Evolutionary conservation across 1,140 invertebrate species (phyloP).

Genomic region (Ceratoteleas bidentatus): DNA sequence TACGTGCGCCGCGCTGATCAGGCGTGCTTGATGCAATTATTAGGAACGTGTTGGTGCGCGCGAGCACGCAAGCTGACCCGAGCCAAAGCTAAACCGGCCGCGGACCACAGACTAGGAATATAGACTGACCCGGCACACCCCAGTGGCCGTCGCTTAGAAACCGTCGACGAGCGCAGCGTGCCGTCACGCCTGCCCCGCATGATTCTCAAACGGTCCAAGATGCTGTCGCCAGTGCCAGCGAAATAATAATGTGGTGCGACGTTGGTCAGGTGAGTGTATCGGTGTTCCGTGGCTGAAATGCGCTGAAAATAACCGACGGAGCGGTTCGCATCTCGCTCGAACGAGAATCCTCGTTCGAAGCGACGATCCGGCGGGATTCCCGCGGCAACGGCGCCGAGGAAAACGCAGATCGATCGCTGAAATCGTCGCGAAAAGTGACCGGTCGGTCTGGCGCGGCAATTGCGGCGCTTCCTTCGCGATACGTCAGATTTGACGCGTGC

Average conservation of each 20-base stretch:
- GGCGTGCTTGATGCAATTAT: no score
- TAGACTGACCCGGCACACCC: slow-evolving; percentile 68
- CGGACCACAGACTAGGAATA: slow-evolving; percentile 53
- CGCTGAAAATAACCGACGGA: background rate
- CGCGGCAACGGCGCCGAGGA: background rate
- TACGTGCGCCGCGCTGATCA: slow-evolving; percentile 35
- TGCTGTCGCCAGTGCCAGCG: slow-evolving; percentile 80
- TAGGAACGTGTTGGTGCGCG: slow-evolving; percentile 32
- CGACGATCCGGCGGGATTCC: no score
- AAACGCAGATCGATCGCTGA: no score
- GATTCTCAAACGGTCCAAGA: slow-evolving; percentile 77
- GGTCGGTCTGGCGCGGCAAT: background rate
- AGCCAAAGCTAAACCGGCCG: slow-evolving; percentile 18
- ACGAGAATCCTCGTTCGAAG: no score
- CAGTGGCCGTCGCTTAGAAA: slow-evolving; percentile 53
- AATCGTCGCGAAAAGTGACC: no score
- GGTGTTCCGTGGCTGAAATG: background rate
- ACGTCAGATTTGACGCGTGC: slow-evolving; percentile 82
- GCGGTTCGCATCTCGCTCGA: no score
- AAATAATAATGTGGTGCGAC: slow-evolving; percentile 82
- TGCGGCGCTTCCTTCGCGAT: slow-evolving; percentile 59
- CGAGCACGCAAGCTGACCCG: background rate
- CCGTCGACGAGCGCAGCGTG: slow-evolving; percentile 52
- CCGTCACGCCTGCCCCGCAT: slow-evolving; percentile 63
- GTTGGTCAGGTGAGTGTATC: slow-evolving; percentile 79